These are phyloP conservation scores for Acromyrmex charruanus DNA, from an alignment of 1,140 invertebrate species.

Conservation along the genomic window DNA sequence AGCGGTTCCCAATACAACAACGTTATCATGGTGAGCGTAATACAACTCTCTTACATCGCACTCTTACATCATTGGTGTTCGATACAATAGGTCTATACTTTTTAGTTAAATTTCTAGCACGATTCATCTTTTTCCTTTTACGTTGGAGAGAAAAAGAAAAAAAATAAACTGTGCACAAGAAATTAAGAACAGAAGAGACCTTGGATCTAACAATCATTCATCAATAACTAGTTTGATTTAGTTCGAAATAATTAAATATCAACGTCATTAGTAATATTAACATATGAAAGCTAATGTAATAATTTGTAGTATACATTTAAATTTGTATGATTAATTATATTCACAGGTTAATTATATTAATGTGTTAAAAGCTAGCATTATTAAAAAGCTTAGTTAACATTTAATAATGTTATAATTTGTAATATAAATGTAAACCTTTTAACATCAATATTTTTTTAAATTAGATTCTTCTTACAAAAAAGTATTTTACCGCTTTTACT, in stretches of 20 bases:
- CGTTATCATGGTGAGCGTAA: conserved; percentile 89
- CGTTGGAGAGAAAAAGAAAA: no score
- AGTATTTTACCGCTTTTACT: no score
- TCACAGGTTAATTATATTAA: neutral
- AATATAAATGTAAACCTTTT: neutral
- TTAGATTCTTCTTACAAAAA: neutral
- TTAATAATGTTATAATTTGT: neutral
- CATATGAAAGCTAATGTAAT: neutral
- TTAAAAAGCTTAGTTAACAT: neutral
- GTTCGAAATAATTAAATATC: neutral
- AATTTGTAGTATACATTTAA: no score
- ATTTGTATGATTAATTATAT: no score
- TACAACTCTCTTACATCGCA: neutral
- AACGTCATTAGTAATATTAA: neutral
- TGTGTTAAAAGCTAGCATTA: neutral
- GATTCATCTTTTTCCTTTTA: no score
- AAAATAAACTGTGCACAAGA: no score
- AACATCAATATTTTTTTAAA: neutral
- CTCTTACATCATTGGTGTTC: neutral
- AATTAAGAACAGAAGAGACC: no score
- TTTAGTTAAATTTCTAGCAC: no score
- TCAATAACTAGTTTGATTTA: neutral
- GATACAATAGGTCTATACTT: no score
- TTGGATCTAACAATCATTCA: no score
- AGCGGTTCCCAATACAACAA: conserved; percentile 90